Conservation (phyloP, 2,888 invertebrate species). For the Thecophora atra region DNA sequence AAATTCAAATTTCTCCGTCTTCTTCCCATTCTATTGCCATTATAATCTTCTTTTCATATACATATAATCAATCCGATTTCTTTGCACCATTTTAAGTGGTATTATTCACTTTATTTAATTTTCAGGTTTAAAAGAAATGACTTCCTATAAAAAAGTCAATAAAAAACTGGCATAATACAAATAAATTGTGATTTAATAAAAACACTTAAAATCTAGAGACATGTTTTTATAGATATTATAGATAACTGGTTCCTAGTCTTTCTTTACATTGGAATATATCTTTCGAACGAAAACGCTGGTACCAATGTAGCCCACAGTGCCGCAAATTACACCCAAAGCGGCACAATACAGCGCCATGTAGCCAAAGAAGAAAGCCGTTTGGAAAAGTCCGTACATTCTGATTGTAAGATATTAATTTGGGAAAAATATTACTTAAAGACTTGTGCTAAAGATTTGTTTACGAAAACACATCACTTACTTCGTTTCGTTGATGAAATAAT, state of each 20-base stretch:
- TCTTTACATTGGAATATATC: constrained; percentile 99
- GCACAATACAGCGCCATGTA: constrained; percentile 99
- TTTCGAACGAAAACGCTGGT: constrained; percentile 97
- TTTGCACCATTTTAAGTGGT: no score
- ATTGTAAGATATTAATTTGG: background rate
- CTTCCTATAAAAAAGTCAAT: no score
- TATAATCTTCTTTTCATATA: no score
- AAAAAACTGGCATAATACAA: background rate
- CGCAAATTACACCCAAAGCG: constrained; percentile 95
- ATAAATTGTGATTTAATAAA: background rate
- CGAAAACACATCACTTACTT: constrained; percentile 77
- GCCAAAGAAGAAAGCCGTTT: constrained; percentile 98
- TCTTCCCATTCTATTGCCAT: no score
- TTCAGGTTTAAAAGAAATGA: no score
- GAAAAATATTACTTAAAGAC: background rate
- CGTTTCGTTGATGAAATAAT: constrained; percentile 99
- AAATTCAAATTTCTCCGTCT: no score
- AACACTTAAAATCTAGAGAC: constrained; percentile 2
- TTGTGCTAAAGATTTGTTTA: background rate
- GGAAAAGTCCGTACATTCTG: constrained; percentile 99
- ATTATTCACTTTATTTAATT: no score
- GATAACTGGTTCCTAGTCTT: constrained; percentile 77
- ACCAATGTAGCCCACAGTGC: constrained; percentile 94
- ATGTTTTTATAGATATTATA: background rate
- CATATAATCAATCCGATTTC: no score